Base-by-base conservation (phyloP, 2,113 vertebrate genomes). In the Casuarius casuarius region DNA sequence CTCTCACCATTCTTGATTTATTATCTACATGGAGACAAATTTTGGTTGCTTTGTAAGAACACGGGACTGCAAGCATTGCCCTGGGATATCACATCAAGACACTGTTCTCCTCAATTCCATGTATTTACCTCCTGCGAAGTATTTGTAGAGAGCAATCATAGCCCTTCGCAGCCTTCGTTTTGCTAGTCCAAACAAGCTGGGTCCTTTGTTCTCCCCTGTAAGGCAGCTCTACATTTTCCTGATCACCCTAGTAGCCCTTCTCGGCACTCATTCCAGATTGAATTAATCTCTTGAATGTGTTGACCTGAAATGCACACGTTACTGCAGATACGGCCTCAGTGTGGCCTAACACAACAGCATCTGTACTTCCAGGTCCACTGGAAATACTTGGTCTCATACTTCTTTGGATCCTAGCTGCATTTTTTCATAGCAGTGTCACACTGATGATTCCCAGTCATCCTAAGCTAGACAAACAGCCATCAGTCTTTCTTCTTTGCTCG, bases 1-100 rank as follows among this genome's bases (percentile, higher is more conserved):
- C 74, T 83, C 84, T 71, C 54, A 7, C 54, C 12, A 46, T 66
- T 85, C 51, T 77, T 92, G 71, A 94, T 91, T 92, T 89, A 84
- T 79, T 79, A 54, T 49, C 46, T 58, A 67, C 46, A 28, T 7
- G 25, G 75, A 83, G 51, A 95, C 67, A 79, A 96, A 85, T 76
- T 68, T 56, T 0, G 0, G 59, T 40, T 83, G 23, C 38, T 77
- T 91, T 81, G 56, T 75, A 90, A 58, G 65, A 94, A 78, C 63
- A 75, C n/a, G 65, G 58, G 46, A 71, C 19, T n/a, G 61, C 79
- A 93, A 92, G 79, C 81, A 77, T 66, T 65, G 71, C 51, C 56
- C 68, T 90, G 52, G 76, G 86, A 31, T 92, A 72, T 78, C 28
- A 35, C 49, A 80, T 38, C 66, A 89, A 68, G 76, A 42, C 54